Evolutionary conservation across 2,888 invertebrate species (phyloP).

Genomic region (Aplocera efformata): DNA sequence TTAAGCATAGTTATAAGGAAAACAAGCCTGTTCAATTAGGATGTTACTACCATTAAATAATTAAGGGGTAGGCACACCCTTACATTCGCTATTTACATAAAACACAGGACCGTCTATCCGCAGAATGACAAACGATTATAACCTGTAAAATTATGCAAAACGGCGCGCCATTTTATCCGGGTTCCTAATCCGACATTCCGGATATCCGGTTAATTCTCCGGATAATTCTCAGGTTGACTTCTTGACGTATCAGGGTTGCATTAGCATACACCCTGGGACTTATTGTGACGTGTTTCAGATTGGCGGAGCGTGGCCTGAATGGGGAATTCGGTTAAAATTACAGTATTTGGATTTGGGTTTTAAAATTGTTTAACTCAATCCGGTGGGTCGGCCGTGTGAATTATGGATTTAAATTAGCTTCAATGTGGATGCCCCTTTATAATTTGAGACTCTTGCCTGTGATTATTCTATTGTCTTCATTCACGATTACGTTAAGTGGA

Average conservation of each 20-base stretch:
- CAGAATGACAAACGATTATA: slow-evolving; percentile 35
- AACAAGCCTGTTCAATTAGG: too few species aligned
- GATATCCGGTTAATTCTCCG: slow-evolving; percentile 24
- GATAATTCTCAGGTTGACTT: slow-evolving; percentile 23
- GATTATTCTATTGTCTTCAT: too few species aligned
- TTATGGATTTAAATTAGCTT: too few species aligned
- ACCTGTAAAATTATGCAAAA: slow-evolving; percentile 41
- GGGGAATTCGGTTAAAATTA: slow-evolving; percentile 14
- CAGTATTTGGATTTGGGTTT: slow-evolving; percentile 8
- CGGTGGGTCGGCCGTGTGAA: too few species aligned
- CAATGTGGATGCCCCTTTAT: too few species aligned
- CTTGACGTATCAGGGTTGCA: slow-evolving; percentile 24
- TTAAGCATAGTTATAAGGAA: too few species aligned
- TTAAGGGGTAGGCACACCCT: too few species aligned
- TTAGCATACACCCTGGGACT: slow-evolving; percentile 10
- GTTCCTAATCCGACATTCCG: slow-evolving; percentile 37
- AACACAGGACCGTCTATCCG: slow-evolving; percentile 11
- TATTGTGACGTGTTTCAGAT: slow-evolving; percentile 32
- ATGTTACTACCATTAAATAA: too few species aligned
- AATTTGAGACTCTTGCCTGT: too few species aligned
- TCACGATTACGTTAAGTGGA: too few species aligned
- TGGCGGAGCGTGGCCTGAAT: slow-evolving; percentile 29
- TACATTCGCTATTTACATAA: too few species aligned
- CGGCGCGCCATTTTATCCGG: slow-evolving; percentile 43
- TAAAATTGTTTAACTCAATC: slow-evolving; percentile 3